Conservation (phyloP, 2,797 vertebrate genomes). For the Hypotaenidia philippensis region DNA sequence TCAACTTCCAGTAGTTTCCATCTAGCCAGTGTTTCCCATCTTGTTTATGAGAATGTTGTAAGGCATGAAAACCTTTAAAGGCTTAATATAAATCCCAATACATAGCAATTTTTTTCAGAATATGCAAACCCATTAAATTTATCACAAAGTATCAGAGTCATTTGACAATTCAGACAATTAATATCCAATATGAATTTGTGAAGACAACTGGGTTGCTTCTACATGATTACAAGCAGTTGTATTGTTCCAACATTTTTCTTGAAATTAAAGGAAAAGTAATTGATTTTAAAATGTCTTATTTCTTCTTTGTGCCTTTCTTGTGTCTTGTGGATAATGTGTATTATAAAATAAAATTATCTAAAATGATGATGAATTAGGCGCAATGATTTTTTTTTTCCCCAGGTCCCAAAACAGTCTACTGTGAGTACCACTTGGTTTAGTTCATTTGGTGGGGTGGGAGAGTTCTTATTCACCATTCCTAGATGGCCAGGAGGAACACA, state of each 20-base stretch:
- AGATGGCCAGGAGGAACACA: not conserved
- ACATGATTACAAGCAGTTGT: not conserved
- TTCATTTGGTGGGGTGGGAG: not conserved
- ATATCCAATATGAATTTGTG: not conserved
- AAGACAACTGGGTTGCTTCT: not conserved
- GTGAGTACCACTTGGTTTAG: not conserved
- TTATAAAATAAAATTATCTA: not conserved
- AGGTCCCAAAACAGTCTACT: not conserved
- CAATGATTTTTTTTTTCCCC: not conserved
- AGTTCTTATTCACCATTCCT: not conserved
- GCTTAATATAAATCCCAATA: not conserved
- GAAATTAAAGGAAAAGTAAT: not conserved
- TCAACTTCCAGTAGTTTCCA: not conserved
- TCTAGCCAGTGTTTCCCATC: not conserved
- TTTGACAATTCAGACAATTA: not conserved
- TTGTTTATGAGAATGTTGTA: not conserved
- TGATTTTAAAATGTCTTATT: not conserved
- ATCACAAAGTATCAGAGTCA: not conserved
- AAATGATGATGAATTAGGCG: not conserved
- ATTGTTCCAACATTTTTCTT: not conserved
- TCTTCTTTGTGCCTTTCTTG: not conserved
- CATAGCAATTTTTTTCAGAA: not conserved
- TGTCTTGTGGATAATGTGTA: not conserved
- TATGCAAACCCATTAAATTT: not conserved
- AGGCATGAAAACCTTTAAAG: not conserved